Evolutionary conservation across 2,797 vertebrate genomes (phyloP).

Genomic region (Galago senegalensis): DNA sequence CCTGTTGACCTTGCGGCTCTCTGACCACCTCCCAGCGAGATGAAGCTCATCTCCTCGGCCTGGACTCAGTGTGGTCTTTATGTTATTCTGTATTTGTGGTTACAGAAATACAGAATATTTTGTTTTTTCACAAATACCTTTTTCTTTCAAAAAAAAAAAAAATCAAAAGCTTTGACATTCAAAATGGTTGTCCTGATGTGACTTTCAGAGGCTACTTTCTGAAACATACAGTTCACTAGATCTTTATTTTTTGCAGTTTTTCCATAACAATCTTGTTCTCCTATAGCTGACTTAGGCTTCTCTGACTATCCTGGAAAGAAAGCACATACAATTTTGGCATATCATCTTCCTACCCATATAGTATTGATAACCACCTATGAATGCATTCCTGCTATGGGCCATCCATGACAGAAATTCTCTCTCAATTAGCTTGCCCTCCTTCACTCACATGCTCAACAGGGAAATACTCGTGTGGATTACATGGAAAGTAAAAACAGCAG

Average conservation of each 20-base stretch:
- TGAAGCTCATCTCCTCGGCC: background rate
- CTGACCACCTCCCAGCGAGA: background rate
- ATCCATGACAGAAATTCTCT: background rate
- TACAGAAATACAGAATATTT: too few species aligned
- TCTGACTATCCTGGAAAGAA: background rate
- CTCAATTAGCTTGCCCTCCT: background rate
- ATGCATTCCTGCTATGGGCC: background rate
- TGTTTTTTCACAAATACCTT: background rate
- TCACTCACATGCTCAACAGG: background rate
- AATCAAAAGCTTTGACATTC: slow-evolving; percentile 19
- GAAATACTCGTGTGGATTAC: background rate
- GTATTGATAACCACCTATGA: too few species aligned
- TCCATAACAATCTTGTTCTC: background rate
- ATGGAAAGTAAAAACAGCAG: background rate
- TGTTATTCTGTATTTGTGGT: background rate
- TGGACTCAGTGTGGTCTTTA: background rate
- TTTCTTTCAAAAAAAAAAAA: background rate
- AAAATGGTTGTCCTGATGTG: background rate
- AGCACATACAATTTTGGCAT: background rate
- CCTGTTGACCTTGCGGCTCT: background rate
- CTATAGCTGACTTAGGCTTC: background rate
- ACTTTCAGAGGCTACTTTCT: background rate
- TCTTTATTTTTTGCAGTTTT: background rate
- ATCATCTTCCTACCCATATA: background rate
- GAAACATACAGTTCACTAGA: background rate